Evolutionary conservation across 2,888 invertebrate species (phyloP).

Genomic region (Diarsia dahlii): DNA sequence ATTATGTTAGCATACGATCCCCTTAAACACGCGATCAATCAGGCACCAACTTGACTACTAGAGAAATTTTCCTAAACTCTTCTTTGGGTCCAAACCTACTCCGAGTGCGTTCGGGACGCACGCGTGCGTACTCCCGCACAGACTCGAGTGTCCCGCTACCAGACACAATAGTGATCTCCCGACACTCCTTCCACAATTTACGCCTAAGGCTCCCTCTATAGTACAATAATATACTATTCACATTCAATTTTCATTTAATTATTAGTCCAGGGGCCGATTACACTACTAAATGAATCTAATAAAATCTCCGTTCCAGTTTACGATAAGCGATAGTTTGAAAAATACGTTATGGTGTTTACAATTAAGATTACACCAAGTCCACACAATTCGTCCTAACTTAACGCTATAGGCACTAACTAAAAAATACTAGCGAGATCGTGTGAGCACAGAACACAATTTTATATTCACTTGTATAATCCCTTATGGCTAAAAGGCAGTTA

Average conservation of each 20-base stretch:
- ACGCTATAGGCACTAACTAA: slow-evolving; percentile 89
- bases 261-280: slow-evolving; percentile 75
- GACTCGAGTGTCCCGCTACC: slow-evolving; percentile 66
- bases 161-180: slow-evolving; percentile 49
- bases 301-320: slow-evolving; percentile 74
- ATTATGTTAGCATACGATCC: slow-evolving; percentile 75
- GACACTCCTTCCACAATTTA: slow-evolving; percentile 38
- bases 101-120: slow-evolving; percentile 62
- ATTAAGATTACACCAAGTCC: slow-evolving; percentile 74
- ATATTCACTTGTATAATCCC: slow-evolving; percentile 80
- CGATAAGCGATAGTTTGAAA: slow-evolving; percentile 75
- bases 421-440: slow-evolving; percentile 90
- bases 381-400: slow-evolving; percentile 87
- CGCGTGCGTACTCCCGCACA: slow-evolving; percentile 53
- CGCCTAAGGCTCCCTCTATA: slow-evolving; percentile 74
- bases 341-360: slow-evolving; percentile 73
- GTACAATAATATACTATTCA: slow-evolving; percentile 65
- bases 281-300: slow-evolving; percentile 78
- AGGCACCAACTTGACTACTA: slow-evolving; percentile 89
- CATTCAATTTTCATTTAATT: slow-evolving; percentile 66
- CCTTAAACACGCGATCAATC: slow-evolving; percentile 79
- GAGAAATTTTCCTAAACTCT: slow-evolving; percentile 84
- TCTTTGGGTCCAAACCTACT: slow-evolving; percentile 79
- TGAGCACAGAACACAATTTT: slow-evolving; percentile 89
- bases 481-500: slow-evolving; percentile 87